Evolutionary conservation across 2,888 invertebrate genomes (phyloP), one percentile per base, ranked within the genome.

Genomic region (Polydrusus tereticollis): DNA sequence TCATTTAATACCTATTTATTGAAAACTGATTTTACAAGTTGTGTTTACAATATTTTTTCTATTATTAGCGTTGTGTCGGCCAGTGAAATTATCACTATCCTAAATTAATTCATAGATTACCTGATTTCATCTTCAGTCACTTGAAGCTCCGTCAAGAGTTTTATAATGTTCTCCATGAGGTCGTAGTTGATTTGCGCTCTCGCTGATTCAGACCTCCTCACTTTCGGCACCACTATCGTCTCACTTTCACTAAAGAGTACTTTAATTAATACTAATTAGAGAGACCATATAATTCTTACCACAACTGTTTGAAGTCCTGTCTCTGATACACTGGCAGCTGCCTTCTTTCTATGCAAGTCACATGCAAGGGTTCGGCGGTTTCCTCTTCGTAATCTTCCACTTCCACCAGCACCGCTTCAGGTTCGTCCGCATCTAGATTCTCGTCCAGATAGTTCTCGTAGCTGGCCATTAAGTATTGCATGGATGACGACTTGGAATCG

Each of bases 301-400:
- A 87, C 82, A 86, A 84, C 77, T 86, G 83, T 85, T 86, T 81
- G 85, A 89, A 90, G 73, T 91, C 91, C 73, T 92, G 90, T 64
- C 88, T 88, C 71, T 89, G 87, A 79, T 94, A 94, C 1, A 94
- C 88, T 0, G 94, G 93, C 43, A 91, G 91, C 80, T 93, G 93
- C 36, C 91, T 92, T 80, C 92, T 92, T 50, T 91, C 90, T 2
- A 90, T 84, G 0, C 90, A 90, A 0, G 90, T 90, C 0, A 91
- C 90, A 57, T 91, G 86, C 65, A 94, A 85, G 0, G 93, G 92
- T 6, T 93, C 91, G 0, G 93, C 93, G 0, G 93, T 93, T 85
- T 94, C 94, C 52, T 93, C 90, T 65, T 93, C 92, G 66, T 93
- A 92, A 77, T 93, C 94, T 83, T 94, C 94, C 2, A 94, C 91